Evolutionary conservation across 2,797 vertebrate species (phyloP).

Genomic region (Xiphorhynchus erythropygius): DNA sequence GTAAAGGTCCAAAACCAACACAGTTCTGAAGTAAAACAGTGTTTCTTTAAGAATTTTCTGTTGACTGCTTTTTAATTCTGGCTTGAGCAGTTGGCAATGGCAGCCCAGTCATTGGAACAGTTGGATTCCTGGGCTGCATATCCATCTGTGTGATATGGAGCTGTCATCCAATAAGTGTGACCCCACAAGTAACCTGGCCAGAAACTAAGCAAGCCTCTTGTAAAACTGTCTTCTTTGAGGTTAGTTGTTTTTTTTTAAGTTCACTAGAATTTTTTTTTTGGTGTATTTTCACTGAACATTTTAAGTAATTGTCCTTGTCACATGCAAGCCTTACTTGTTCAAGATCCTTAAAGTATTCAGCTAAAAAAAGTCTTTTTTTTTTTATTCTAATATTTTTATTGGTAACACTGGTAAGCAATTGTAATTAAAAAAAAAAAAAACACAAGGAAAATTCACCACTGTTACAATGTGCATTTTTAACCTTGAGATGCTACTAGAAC

Average conservation of each 20-base stretch:
- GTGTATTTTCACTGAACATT: background rate
- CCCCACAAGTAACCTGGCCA: background rate
- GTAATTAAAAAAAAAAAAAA: background rate
- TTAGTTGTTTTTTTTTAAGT: background rate
- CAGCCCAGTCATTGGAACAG: background rate
- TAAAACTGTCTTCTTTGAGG: background rate
- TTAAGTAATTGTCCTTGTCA: background rate
- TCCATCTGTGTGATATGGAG: background rate
- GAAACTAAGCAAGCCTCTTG: background rate
- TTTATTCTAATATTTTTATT: background rate
- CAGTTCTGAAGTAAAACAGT: background rate
- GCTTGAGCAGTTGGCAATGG: background rate
- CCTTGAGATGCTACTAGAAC: background rate
- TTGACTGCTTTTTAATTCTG: background rate
- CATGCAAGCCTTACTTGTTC: accelerated
- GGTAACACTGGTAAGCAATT: background rate
- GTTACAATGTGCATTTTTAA: background rate
- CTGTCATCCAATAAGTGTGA: background rate
- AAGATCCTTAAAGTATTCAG: background rate
- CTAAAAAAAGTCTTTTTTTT: background rate
- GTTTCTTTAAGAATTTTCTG: background rate
- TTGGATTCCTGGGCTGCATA: background rate
- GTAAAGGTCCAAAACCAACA: background rate
- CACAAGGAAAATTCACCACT: background rate
- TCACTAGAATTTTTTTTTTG: background rate